phyloP scores from a whole-genome alignment of 2,888 invertebrate species.

The Microctonus hyperodae region DNA sequence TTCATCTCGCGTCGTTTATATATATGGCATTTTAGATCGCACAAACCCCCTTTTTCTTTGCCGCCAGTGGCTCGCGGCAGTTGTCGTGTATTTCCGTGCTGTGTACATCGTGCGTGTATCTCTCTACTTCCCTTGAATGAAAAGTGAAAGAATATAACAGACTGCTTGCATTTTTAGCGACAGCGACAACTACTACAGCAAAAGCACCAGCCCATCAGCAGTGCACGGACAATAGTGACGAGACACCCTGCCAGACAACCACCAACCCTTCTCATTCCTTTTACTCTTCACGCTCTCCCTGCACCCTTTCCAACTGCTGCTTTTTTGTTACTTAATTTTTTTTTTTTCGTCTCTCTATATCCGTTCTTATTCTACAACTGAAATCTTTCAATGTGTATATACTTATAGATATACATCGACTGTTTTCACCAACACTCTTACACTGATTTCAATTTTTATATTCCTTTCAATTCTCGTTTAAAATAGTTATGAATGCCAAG shows the following conservation, averaged over 20 bases:
- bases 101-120: background rate
- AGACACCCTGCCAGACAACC: conserved; percentile 52
- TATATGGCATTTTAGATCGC: conserved; percentile 23
- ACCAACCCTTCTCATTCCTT: conserved; percentile 46
- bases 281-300: conserved; percentile 29
- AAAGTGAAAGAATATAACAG: conserved; percentile 10
- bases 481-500: no score
- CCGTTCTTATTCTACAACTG: background rate
- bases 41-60: conserved; percentile 27
- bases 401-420: no score
- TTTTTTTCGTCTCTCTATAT: background rate
- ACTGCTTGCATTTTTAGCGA: conserved; percentile 50
- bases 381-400: background rate
- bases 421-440: no score
- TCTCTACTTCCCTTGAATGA: conserved; percentile 13
- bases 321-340: conserved; percentile 1
- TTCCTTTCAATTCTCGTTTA: no score
- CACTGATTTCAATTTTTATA: no score
- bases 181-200: no score
- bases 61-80: conserved; percentile 24
- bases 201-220: conserved; percentile 45
- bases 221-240: conserved; percentile 49
- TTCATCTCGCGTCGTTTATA: background rate
- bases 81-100: conserved; percentile 14
- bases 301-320: background rate